Evolutionary conservation across 2,797 vertebrate species (phyloP).

Genomic region (Simalia tracyae): DNA sequence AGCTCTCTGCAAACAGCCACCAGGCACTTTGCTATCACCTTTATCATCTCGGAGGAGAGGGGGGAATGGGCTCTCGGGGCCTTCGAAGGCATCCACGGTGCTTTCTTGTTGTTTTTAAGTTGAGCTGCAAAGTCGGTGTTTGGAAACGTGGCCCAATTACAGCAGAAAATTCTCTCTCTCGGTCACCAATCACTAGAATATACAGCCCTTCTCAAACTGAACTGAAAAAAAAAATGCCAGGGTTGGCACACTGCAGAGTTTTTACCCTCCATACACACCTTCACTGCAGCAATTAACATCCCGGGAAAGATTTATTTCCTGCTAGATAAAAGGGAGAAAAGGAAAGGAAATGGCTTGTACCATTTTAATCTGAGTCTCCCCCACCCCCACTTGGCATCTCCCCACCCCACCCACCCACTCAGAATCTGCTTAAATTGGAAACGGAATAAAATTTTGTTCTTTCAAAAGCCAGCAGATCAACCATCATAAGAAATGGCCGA

Average conservation of each 20-base stretch:
- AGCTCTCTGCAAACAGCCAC: background rate
- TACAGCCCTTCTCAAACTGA: background rate
- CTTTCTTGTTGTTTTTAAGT: background rate
- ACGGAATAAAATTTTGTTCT: background rate
- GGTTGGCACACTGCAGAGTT: background rate
- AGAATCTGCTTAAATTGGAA: background rate
- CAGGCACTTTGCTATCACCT: background rate
- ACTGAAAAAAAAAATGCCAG: background rate
- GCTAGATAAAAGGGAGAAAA: background rate
- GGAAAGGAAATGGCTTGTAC: background rate
- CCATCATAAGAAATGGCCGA: background rate
- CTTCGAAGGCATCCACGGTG: background rate
- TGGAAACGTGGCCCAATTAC: background rate
- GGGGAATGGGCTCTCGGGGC: accelerated
- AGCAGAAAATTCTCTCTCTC: background rate
- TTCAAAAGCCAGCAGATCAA: background rate
- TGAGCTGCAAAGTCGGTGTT: background rate
- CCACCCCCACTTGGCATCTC: background rate
- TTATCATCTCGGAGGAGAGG: no score
- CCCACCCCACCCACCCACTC: no score
- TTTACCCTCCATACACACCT: background rate
- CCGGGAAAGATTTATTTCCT: background rate
- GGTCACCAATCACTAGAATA: background rate
- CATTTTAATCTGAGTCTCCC: background rate
- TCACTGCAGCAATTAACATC: constrained; percentile 7